Percentiles rank a stretch among this genome's conserved stretches.
Conservation (phyloP, 2,888 invertebrate genomes). For the Lacanobia oleracea region DNA sequence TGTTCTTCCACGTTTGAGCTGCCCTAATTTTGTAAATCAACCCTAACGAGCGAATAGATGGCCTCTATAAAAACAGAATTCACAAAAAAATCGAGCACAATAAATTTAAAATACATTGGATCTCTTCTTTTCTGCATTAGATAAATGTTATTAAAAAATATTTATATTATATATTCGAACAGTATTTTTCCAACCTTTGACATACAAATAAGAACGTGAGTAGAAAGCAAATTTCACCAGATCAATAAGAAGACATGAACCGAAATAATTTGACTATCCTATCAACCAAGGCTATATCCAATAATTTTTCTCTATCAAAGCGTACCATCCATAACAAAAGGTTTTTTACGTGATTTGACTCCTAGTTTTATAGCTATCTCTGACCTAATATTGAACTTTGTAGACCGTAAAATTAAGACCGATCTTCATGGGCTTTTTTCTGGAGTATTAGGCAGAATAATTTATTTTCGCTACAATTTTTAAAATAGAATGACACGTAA, state of each 20-base stretch:
- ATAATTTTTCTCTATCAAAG: conserved; percentile 34
- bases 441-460: neutral
- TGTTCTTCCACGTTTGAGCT: no score
- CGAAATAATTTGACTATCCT: conserved; percentile 35
- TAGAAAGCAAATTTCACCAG: conserved; percentile 16
- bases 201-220: conserved; percentile 16
- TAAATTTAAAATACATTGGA: no score
- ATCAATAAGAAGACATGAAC: conserved; percentile 25
- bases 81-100: no score
- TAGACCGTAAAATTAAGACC: conserved; percentile 50
- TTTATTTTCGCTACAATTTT: no score
- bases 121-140: no score
- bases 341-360: conserved; percentile 55
- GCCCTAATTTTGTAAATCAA: no score
- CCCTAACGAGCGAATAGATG: no score
- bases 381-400: conserved; percentile 43
- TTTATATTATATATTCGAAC: no score
- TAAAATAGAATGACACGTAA: no score
- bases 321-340: conserved; percentile 37
- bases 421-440: conserved; percentile 16
- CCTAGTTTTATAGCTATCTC: conserved; percentile 32
- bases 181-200: conserved; percentile 14
- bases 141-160: no score
- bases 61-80: no score
- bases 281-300: conserved; percentile 9